A percentile compares a stretch with the other conserved stretches of the same genome.
phyloP scores from a whole-genome alignment of 2,797 vertebrate species.

The Champsocephalus esox region DNA sequence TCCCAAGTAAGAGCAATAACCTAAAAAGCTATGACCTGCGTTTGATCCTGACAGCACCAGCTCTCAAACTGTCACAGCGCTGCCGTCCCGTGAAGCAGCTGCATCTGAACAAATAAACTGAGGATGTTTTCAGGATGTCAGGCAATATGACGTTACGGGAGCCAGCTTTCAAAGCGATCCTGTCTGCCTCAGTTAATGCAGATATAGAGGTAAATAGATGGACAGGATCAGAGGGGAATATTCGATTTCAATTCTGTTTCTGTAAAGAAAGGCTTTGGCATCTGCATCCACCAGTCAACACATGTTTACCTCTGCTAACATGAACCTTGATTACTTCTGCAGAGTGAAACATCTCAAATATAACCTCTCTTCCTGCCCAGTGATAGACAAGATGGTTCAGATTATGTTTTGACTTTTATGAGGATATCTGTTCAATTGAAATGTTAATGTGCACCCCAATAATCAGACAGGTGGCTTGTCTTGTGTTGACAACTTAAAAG shows the following conservation, averaged over 20 bases:
- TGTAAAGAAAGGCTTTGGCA: constrained; percentile 1
- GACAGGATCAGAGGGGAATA: constrained; percentile 15
- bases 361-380: constrained; percentile 11
- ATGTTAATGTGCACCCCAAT: constrained; percentile 47
- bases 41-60: constrained; percentile 49
- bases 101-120: constrained; percentile 31
- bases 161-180: constrained; percentile 23
- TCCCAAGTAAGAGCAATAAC: constrained; percentile 13
- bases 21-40: background rate
- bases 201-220: constrained; percentile 25
- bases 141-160: constrained; percentile 18
- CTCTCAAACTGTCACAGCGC: constrained; percentile 47
- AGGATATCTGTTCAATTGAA: constrained; percentile 36
- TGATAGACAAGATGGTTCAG: constrained; percentile 34
- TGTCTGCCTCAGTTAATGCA: constrained; percentile 12
- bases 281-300: constrained; percentile 25
- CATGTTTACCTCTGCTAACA: background rate
- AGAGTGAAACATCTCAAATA: background rate
- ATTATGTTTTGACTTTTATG: constrained; percentile 36
- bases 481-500: constrained; percentile 51
- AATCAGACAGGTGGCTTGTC: constrained; percentile 49
- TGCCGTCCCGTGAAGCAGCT: constrained; percentile 43
- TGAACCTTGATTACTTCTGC: constrained; percentile 19
- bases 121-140: constrained; percentile 43
- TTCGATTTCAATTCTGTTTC: constrained; percentile 18